Evolutionary conservation across 2,888 invertebrate genomes (phyloP), one percentile per base, ranked within the genome.

Genomic region (Napeogenes sylphis): DNA sequence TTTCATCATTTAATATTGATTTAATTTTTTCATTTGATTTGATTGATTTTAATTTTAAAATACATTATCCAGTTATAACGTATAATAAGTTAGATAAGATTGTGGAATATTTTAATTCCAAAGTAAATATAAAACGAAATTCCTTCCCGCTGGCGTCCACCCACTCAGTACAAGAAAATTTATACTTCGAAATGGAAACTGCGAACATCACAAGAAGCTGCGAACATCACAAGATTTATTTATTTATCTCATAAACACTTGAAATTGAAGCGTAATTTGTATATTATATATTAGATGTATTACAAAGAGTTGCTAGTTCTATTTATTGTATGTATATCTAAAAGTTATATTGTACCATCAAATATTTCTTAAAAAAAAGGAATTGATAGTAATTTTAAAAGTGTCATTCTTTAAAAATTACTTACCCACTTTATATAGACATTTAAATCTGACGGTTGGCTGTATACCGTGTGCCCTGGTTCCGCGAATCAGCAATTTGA

Each of bases 131-230:
- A 45, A 46, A 46, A 5, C 10, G 62, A 60, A 58, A 67, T 65
- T 59, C 57, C 63, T 30, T 12, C 8, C 5, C 12, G 32, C 45
- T 54, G 58, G 54, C 63, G 42, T 66, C 73, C 80, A 63, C 80
- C 80, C 76, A 80, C 81, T 70, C 76, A 59, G 21, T 70, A 71
- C 72, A 73, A 73, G 58, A 65, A 64, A 68, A 68, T 70, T 72
- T 74, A 77, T 74, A 71, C 71, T 74, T 70, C 69, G 70, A 73
- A 71, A 75, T 71, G 38, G 35, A 76, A 75, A 73, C 55, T 53
- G 55, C 53, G 59, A 63, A 66, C 62, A 59, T 58, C 57, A 46
- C 45, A 14, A 47, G 21, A 14, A 21, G 21, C 21, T 21, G 21
- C 21, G 21, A 64, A 66, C 62, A 59, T 58, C 57, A 46, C 45